Conservation (phyloP, 2,888 invertebrate species). For the Cerastis rubricosa region DNA sequence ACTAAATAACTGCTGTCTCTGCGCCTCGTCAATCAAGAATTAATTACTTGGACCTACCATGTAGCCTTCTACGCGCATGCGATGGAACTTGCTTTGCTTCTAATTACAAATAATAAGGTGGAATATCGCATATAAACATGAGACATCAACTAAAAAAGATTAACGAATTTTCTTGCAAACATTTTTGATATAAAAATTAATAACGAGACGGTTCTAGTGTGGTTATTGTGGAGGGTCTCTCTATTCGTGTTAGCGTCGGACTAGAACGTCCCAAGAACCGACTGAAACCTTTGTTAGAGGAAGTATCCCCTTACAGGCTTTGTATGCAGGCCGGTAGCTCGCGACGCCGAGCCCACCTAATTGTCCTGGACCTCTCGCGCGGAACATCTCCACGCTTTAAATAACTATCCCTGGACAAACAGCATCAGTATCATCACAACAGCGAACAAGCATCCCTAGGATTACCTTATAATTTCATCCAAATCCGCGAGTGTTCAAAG, state of each 20-base stretch:
- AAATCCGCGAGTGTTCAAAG: slow-evolving; percentile 63
- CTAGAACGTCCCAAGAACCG: slow-evolving; percentile 80
- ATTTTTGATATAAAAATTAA: slow-evolving; percentile 17
- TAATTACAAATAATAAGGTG: slow-evolving; percentile 6
- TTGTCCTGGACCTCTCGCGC: slow-evolving; percentile 83
- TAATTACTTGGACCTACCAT: slow-evolving; percentile 39
- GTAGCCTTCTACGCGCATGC: slow-evolving; percentile 17
- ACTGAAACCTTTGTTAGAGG: slow-evolving; percentile 86
- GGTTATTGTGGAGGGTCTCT: slow-evolving; percentile 68
- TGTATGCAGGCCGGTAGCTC: slow-evolving; percentile 80
- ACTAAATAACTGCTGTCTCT: slow-evolving; percentile 46
- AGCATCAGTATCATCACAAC: slow-evolving; percentile 79
- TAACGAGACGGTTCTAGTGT: slow-evolving; percentile 30
- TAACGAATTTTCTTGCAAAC: slow-evolving; percentile 3
- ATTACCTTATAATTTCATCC: slow-evolving; percentile 19
- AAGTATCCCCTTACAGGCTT: slow-evolving; percentile 89
- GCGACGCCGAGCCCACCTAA: slow-evolving; percentile 83
- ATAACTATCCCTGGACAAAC: slow-evolving; percentile 80
- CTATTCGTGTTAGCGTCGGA: slow-evolving; percentile 73
- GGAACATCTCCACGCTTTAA: slow-evolving; percentile 85
- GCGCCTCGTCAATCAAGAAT: slow-evolving; percentile 48
- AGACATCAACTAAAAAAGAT: not conserved
- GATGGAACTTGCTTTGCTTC: not conserved
- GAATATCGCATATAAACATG: not conserved
- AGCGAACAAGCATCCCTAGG: slow-evolving; percentile 68